Percentiles rank a stretch among this genome's conserved stretches.
Conservation (phyloP, 2,888 invertebrate species). For the Adineta ricciae region DNA sequence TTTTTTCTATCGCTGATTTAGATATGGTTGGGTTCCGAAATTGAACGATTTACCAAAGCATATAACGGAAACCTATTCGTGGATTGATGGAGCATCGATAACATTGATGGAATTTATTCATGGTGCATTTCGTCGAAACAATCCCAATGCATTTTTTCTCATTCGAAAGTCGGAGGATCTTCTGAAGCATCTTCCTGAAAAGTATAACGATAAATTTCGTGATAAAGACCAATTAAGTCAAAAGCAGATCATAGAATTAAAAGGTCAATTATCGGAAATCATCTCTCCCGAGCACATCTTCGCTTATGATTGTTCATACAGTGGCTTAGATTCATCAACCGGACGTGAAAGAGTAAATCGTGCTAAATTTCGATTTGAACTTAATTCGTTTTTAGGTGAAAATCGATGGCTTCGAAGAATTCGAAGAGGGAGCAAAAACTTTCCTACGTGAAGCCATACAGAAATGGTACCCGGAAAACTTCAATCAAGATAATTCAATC, state of each 20-base stretch:
- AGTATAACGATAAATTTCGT: slow-evolving; percentile 36
- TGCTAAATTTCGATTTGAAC: neutral
- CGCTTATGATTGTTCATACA: slow-evolving; percentile 38
- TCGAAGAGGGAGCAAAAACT: neutral
- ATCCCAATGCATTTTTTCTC: slow-evolving; percentile 44
- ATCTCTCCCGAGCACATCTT: slow-evolving; percentile 39
- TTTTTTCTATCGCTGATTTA: slow-evolving; percentile 32
- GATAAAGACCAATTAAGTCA: slow-evolving; percentile 37
- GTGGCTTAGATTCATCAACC: slow-evolving; percentile 36
- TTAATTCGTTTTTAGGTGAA: neutral
- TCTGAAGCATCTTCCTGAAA: slow-evolving; percentile 38
- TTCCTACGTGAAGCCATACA: neutral
- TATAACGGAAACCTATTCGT: slow-evolving; percentile 40
- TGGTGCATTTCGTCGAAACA: slow-evolving; percentile 42
- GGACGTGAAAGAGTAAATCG: slow-evolving; percentile 39
- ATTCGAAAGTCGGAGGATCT: slow-evolving; percentile 38
- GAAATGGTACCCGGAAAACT: neutral
- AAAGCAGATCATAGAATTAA: slow-evolving; percentile 38
- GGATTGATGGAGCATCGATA: slow-evolving; percentile 45
- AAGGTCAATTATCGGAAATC: slow-evolving; percentile 36
- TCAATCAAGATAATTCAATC: neutral
- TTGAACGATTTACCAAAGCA: slow-evolving; percentile 39
- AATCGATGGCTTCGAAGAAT: slow-evolving; percentile 13
- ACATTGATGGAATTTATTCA: slow-evolving; percentile 47
- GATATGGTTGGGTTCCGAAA: slow-evolving; percentile 47